Conservation (phyloP, 2,888 invertebrate species). For the Muschampia plurimacula region DNA sequence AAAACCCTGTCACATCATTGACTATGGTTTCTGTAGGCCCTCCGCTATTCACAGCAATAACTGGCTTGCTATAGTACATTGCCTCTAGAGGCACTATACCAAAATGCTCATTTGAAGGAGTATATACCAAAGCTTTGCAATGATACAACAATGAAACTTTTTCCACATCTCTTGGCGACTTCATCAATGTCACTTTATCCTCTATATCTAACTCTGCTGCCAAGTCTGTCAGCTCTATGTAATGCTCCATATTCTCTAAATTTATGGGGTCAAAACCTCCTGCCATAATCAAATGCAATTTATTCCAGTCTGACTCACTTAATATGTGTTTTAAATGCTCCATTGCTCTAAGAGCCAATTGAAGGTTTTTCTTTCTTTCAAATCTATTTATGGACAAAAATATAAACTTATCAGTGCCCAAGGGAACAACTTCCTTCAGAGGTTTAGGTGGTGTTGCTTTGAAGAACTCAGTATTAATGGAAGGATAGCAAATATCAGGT, state of each 20-base stretch:
- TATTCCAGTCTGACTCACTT: constrained; percentile 85
- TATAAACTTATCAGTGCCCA: constrained; percentile 86
- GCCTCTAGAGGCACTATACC: constrained; percentile 99
- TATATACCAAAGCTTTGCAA: constrained; percentile 95
- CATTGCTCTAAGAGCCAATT: constrained; percentile 93
- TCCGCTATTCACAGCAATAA: constrained; percentile 97
- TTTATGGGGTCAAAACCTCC: constrained; percentile 98
- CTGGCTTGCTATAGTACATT: constrained; percentile 97
- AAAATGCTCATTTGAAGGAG: constrained; percentile 98
- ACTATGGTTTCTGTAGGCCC: constrained; percentile 97
- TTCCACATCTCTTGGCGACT: constrained; percentile 93
- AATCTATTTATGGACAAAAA: constrained; percentile 98
- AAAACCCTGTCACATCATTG: constrained; percentile 91
- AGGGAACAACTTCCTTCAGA: constrained; percentile 79
- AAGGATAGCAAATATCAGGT: constrained; percentile 97
- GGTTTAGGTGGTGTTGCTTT: constrained; percentile 80
- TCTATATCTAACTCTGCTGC: constrained; percentile 87
- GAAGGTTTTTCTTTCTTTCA: constrained; percentile 98
- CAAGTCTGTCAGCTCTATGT: constrained; percentile 89
- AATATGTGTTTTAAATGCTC: constrained; percentile 86
- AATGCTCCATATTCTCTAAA: constrained; percentile 94
- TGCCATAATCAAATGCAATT: constrained; percentile 94
- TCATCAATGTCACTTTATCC: constrained; percentile 92
- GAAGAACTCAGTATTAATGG: constrained; percentile 93
- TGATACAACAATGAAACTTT: constrained; percentile 93